Evolutionary conservation across 2,888 invertebrate species (phyloP).

Genomic region (Gisinianus flammeolus): DNA sequence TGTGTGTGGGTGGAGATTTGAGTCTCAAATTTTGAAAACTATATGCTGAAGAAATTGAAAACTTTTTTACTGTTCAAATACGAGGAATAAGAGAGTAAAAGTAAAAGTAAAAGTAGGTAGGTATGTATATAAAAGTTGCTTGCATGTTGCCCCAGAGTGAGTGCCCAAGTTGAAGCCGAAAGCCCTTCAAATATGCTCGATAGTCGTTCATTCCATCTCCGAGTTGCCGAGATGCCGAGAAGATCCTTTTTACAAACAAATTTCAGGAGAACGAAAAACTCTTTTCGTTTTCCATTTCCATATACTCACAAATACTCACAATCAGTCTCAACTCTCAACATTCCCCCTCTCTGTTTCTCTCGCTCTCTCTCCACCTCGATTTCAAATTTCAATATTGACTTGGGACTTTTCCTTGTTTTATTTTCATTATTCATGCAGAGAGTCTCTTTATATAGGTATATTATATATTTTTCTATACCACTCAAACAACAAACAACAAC

Average conservation of each 20-base stretch:
- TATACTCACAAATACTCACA: not conserved
- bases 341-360: not conserved
- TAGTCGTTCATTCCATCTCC: not conserved
- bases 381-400: not conserved
- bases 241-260: constrained; percentile 18
- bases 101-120: not conserved
- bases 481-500: too few species aligned
- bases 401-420: not conserved
- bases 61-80: too few species aligned
- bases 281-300: not conserved
- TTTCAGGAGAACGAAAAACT: not conserved
- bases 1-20: too few species aligned
- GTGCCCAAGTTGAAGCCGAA: not conserved
- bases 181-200: not conserved
- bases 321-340: not conserved
- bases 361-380: not conserved
- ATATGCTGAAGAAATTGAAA: too few species aligned
- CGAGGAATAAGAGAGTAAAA: not conserved
- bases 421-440: not conserved
- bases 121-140: not conserved
- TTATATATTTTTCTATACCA: too few species aligned
- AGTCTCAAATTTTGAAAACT: too few species aligned
- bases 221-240: not conserved
- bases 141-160: too few species aligned
- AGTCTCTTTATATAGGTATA: too few species aligned